phyloP scores from a whole-genome alignment of 2,797 vertebrate species.

The Poeciliopsis presidionis region DNA sequence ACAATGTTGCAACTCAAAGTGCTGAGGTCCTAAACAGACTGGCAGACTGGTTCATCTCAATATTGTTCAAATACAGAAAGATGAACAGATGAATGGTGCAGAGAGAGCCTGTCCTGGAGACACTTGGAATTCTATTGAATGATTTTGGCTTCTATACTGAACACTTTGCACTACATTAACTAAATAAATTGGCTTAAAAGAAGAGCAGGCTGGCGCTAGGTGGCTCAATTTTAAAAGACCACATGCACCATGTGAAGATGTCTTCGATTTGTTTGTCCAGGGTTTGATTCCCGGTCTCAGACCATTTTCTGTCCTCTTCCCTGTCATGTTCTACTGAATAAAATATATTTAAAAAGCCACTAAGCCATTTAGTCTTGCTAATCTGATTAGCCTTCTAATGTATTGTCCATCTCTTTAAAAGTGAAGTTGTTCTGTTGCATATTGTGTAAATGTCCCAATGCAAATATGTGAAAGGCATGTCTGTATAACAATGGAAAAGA shows the following conservation, averaged over 20 bases:
- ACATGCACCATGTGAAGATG: no score
- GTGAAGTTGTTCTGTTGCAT: neutral
- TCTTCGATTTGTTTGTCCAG: no score
- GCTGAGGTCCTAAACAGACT: neutral
- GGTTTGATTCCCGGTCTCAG: no score
- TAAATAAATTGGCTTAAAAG: neutral
- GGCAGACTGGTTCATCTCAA: neutral
- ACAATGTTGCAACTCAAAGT: neutral
- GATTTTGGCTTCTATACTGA: neutral
- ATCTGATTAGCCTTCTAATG: neutral
- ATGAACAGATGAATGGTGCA: conserved; percentile 7
- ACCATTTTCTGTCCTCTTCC: no score
- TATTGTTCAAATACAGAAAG: neutral
- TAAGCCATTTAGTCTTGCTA: neutral
- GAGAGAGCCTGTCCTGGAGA: conserved; percentile 17
- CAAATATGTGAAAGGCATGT: neutral
- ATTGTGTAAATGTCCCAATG: neutral
- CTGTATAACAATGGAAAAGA: no score
- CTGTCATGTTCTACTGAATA: no score
- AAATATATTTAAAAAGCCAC: neutral
- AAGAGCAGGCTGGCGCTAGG: no score
- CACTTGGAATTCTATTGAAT: conserved; percentile 18
- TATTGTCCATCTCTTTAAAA: neutral
- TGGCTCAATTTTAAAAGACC: no score
- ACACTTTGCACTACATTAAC: neutral